Evolutionary conservation across 2,113 vertebrate genomes (phyloP), one percentile per base, ranked within the genome.

Genomic region (Phainopepla nitens): DNA sequence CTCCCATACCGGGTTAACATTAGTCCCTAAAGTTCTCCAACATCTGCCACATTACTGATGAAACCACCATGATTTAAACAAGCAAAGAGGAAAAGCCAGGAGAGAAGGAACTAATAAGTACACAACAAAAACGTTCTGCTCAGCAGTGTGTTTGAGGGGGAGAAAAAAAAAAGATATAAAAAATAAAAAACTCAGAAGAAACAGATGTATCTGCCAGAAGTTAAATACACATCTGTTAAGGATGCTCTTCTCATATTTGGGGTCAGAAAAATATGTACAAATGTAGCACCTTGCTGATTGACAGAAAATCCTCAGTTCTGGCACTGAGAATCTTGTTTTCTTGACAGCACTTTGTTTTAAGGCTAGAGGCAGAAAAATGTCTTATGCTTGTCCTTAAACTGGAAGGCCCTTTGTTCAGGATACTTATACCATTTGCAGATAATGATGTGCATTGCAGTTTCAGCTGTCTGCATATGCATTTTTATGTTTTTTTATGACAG

Each of bases 281-380:
- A 97, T 97, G 97, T 97, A 97, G 97, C 97, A 97, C 97, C 97
- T 97, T 85, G 24, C 97, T 98, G 98, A 99, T 97, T 98, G 98
- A 98, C 98, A 98, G 98, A 96, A 97, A 98, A 98, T 98, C 98
- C 98, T 98, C 98, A 98, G 97, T 98, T 98, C 98, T 98, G 98
- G 98, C 98, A 98, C 98, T 82, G 96, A 98, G 98, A 98, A 98
- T 97, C 98, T 98, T 98, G 98, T 98, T 98, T 98, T 98, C 98
- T 98, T 99, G 98, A 99, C 98, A 99, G 98, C 98, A 96, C 98
- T 97, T 98, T 98, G 98, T 98, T 98, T 98, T 98, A 98, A 98
- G 98, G 98, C 98, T 98, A 97, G 97, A 98, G 98, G 98, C 97
- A 98, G 97, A 98, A 97, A 98, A 98, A 98, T 97, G 97, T 98